Base-by-base conservation (phyloP, 2,113 vertebrate genomes). In the Stictonetta naevosa region DNA sequence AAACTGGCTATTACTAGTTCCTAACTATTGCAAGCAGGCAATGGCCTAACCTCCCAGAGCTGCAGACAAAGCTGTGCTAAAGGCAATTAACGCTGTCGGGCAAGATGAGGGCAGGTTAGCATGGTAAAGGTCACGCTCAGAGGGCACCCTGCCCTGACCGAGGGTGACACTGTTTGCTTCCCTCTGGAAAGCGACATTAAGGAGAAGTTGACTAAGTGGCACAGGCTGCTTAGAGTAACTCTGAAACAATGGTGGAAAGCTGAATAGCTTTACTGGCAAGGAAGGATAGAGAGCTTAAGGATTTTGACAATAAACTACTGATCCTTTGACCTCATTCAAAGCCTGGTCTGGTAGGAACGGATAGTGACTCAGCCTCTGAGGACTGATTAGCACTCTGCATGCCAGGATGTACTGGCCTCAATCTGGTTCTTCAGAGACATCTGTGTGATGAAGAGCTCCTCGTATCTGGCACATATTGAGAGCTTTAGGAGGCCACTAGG, bases 71-170 rank as follows among this genome's bases (percentile, higher is more conserved):
- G 60, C 64, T 94, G 68, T 38, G 64, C 72, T 72, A 71, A 72
- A 95, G 66, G 71, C 77, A 87, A 82, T 94, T 88, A 93, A 87
- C 26, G 71, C 50, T 66, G 62, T 29, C 0, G 0, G 80, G 81
- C 74, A 80, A 71, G 95, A 74, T 13, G 63, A 93, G 67, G 92
- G 77, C 76, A 89, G 95, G 96, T 96, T 79, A 96, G 89, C 81
- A 55, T 92, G 94, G 74, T 73, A 94, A 94, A 96, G 94, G 96
- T 96, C 88, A 89, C 0, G 1, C 46, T 56, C 44, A 62, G 18
- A 40, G 53, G 29, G 50, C n/a, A 75, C n/a, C 33, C 26, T 36
- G 50, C 44, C 67, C 59, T 46, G n/a, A 36, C 50, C 1, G 2
- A 55, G 67, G 38, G 44, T 29, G 42, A 66, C 0, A 0, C 40